These are phyloP conservation scores for Ceratosolen solmsi DNA, from an alignment of 1,140 invertebrate genomes.

Conservation along the genomic window DNA sequence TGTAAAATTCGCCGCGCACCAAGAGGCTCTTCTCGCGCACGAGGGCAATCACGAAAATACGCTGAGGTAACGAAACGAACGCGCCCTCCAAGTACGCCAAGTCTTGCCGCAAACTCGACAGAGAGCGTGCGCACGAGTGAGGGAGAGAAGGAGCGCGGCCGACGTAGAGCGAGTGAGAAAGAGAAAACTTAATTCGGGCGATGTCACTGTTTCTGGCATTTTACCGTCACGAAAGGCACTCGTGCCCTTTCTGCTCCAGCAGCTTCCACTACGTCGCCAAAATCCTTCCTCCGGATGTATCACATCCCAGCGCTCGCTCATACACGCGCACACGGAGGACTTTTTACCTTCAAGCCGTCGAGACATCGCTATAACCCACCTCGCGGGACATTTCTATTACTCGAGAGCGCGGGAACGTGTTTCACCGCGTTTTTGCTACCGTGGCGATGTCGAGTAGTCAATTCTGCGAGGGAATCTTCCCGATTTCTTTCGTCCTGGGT, in stretches of 20 bases:
- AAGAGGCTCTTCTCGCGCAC: constrained; percentile 2
- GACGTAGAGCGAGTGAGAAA: not conserved
- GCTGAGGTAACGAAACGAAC: constrained; percentile 2
- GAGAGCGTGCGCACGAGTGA: not conserved
- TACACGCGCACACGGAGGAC: not conserved
- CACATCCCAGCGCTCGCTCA: not conserved
- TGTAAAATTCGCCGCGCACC: not conserved
- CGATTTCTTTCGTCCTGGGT: not conserved
- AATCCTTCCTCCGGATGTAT: constrained; percentile 22
- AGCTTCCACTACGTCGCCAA: not conserved
- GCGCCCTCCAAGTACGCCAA: not conserved
- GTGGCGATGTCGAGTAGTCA: constrained; percentile 4
- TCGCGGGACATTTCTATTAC: constrained; percentile 44
- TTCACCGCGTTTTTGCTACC: not conserved
- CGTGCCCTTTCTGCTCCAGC: not conserved
- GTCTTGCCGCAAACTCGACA: not conserved
- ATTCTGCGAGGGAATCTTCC: not conserved
- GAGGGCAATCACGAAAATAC: not conserved
- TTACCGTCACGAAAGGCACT: constrained; percentile 9
- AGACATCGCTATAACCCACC: not conserved
- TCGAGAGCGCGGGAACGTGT: not conserved
- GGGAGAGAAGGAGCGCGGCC: not conserved
- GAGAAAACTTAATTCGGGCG: constrained; percentile 46
- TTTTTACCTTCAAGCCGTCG: constrained; percentile 12
- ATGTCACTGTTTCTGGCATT: constrained; percentile 52